Base-by-base conservation (phyloP, 2,113 vertebrate genomes). In the Sphaerodactylus townsendi region DNA sequence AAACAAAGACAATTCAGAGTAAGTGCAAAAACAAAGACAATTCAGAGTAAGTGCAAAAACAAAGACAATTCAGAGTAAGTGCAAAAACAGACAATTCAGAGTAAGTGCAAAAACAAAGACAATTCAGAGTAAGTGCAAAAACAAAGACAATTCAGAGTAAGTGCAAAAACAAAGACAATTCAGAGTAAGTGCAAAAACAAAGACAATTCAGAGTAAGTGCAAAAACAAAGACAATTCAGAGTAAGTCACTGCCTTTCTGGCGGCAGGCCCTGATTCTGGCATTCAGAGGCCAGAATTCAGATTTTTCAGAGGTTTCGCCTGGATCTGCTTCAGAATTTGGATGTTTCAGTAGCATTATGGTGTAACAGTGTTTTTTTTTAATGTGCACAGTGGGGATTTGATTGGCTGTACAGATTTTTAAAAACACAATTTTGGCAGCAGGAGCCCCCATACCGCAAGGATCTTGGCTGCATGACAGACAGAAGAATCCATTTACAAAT, bases 31-130 rank as follows among this genome's bases (percentile, higher is more conserved):
- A 95, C 96, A 1, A 92, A 97, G 65, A 86, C 91, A 0, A 96
- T 96, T 71, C 98, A 99, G 85, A 97, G 99, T 99, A 92, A 97
- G 98, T 95, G 19, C n/a, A n/a, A 92, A 85, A 76, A 95, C 96
- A 1, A 92, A 97, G 65, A 86, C 91, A 0, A 96, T 96, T 71
- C 98, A 99, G 85, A 97, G 99, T 99, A 92, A 97, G 98, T 95
- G 19, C n/a, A n/a, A n/a, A n/a, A n/a, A n/a, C n/a, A n/a, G 65
- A 86, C 91, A 0, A 96, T 96, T 71, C 98, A 99, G 85, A 97
- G 99, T 99, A 92, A 97, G 98, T 95, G 19, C n/a, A n/a, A 92
- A 85, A 76, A 95, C 96, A 1, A 92, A 97, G 65, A 86, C 91
- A 0, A 96, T 96, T 71, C 98, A 99, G 85, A 97, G 99, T 99